Percentiles rank a stretch among this genome's conserved stretches.
Evolutionary conservation across 2,797 vertebrate genomes (phyloP).

Genomic region (Podargus strigoides): DNA sequence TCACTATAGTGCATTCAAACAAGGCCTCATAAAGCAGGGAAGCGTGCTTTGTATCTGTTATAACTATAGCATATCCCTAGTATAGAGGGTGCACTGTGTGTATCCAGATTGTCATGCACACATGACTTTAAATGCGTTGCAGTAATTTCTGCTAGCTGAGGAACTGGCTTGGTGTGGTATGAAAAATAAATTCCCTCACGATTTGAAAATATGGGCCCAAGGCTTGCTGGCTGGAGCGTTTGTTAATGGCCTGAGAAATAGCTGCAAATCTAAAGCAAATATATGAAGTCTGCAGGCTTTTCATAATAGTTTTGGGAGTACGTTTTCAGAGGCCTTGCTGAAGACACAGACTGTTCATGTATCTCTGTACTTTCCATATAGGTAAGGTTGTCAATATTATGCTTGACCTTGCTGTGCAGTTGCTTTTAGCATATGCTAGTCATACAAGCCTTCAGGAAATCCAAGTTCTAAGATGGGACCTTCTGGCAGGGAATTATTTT

Average conservation of each 20-base stretch:
- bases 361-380: background rate
- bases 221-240: background rate
- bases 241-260: background rate
- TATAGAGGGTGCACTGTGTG: accelerated
- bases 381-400: background rate
- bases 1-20: background rate
- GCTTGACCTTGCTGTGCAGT: background rate
- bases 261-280: background rate
- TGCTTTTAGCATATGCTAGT: background rate
- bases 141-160: background rate
- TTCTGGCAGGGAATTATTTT: background rate
- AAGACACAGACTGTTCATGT: background rate
- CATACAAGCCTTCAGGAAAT: background rate
- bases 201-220: background rate
- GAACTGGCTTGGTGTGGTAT: background rate
- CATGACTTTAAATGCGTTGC: background rate
- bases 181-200: background rate
- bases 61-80: background rate
- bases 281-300: background rate
- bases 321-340: background rate
- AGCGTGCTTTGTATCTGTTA: accelerated
- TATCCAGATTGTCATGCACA: background rate
- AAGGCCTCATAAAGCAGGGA: background rate
- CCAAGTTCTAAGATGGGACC: background rate
- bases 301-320: background rate